Conservation (phyloP, 2,113 vertebrate species). For the Ameiurus melas region DNA sequence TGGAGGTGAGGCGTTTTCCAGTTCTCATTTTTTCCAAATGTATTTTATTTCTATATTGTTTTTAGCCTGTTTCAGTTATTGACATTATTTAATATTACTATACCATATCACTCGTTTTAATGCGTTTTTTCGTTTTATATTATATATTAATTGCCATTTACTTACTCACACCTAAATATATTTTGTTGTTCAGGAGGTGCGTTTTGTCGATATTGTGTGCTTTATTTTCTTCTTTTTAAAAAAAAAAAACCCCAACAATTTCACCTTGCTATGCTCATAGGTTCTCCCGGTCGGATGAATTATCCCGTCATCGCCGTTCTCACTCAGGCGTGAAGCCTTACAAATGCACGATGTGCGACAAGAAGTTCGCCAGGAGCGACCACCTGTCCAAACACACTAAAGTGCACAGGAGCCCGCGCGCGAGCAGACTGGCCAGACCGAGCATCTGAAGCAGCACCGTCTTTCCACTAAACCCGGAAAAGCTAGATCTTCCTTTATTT, state of each 20-base stretch:
- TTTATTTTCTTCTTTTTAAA: background rate
- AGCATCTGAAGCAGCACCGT: constrained; percentile 63
- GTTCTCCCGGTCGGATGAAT: constrained; percentile 85
- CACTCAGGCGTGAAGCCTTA: constrained; percentile 87
- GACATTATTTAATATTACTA: background rate
- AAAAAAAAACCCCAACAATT: too few relatives aligned
- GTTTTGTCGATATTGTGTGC: background rate
- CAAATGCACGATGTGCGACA: constrained; percentile 79
- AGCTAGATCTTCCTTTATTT: constrained; percentile 25
- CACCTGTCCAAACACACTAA: constrained; percentile 86
- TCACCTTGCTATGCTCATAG: constrained; percentile 52
- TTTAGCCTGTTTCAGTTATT: background rate
- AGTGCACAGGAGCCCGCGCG: constrained; percentile 78
- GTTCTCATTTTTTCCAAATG: background rate
- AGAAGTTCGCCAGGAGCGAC: constrained; percentile 86
- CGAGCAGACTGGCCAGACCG: constrained; percentile 66
- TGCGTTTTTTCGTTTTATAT: background rate
- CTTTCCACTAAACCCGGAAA: background rate
- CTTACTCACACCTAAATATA: background rate
- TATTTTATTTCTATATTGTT: background rate
- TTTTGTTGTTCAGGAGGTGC: background rate
- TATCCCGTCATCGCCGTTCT: constrained; percentile 84
- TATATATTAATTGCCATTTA: background rate
- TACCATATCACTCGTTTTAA: background rate
- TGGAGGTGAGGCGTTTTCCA: constrained; percentile 74